phyloP scores from a whole-genome alignment of 2,113 vertebrate genomes.

The Ammodytes marinus region DNA sequence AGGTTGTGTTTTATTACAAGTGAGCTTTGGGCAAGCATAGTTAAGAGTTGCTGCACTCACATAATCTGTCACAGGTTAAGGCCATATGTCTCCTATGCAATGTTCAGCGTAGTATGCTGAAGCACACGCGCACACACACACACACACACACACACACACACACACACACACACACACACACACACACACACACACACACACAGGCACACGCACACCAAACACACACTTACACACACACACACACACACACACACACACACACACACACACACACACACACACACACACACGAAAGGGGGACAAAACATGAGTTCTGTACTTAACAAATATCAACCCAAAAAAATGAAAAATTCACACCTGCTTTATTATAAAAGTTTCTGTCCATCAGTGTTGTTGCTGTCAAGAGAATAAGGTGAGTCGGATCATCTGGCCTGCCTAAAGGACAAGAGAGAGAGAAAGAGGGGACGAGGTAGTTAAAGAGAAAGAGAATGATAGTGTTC shows the following conservation, averaged over 20 bases:
- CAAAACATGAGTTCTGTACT: neutral
- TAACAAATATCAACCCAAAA: slow-evolving; percentile 34
- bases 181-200: neutral
- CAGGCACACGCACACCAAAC: neutral
- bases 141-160: slow-evolving; percentile 7
- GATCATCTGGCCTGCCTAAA: slow-evolving; percentile 56
- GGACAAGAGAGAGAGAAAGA: slow-evolving; percentile 38
- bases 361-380: slow-evolving; percentile 53
- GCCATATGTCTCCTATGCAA: slow-evolving; percentile 7
- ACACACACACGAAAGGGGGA: neutral
- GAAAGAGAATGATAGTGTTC: slow-evolving; percentile 60
- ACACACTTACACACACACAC: neutral
- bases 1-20: slow-evolving; percentile 40
- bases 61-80: slow-evolving; percentile 32
- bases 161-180: neutral
- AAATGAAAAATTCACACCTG: slow-evolving; percentile 2
- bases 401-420: slow-evolving; percentile 56
- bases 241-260: slow-evolving; percentile 1
- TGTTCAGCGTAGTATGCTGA: slow-evolving; percentile 7
- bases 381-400: slow-evolving; percentile 58
- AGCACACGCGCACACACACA: neutral
- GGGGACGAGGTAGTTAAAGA: slow-evolving; percentile 52
- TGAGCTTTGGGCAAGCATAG: slow-evolving; percentile 42
- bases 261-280: neutral
- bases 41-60: slow-evolving; percentile 4